Percentiles rank a stretch among this genome's conserved stretches.
Conservation (phyloP, 2,888 invertebrate genomes). For the Ommatoiulus sabulosus region DNA sequence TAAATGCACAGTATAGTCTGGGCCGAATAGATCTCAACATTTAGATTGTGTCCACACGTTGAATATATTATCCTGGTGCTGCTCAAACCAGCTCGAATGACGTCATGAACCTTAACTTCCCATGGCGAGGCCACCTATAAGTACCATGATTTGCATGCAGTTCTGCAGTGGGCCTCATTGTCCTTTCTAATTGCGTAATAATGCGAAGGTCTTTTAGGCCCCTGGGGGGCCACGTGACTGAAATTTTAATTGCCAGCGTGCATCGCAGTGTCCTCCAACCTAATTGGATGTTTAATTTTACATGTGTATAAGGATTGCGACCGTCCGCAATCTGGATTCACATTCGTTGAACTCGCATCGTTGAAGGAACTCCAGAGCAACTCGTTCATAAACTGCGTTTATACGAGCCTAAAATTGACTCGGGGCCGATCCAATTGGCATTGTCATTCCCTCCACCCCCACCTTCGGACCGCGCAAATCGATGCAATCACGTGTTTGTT, state of each 20-base stretch:
- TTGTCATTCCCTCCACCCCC: background rate
- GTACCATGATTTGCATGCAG: no score
- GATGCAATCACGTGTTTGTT: background rate
- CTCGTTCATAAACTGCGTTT: background rate
- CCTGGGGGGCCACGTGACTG: background rate
- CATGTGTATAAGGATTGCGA: background rate
- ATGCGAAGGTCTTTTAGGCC: background rate
- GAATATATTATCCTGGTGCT: background rate
- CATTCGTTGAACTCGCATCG: background rate
- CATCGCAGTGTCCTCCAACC: background rate
- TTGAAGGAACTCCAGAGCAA: background rate
- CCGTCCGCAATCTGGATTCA: background rate
- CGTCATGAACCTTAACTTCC: background rate
- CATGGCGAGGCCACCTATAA: background rate
- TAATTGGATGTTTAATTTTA: background rate
- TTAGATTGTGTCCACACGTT: background rate
- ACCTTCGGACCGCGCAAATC: background rate
- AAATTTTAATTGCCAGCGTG: background rate
- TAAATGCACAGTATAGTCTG: no score
- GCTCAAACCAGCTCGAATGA: background rate
- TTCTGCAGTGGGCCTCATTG: background rate
- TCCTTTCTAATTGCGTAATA: background rate
- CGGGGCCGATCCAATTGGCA: background rate
- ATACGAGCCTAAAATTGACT: slow-evolving; percentile 1
- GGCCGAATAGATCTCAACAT: no score